phyloP scores from a whole-genome alignment of 2,113 vertebrate genomes.

The Acrocephalus arundinaceus region DNA sequence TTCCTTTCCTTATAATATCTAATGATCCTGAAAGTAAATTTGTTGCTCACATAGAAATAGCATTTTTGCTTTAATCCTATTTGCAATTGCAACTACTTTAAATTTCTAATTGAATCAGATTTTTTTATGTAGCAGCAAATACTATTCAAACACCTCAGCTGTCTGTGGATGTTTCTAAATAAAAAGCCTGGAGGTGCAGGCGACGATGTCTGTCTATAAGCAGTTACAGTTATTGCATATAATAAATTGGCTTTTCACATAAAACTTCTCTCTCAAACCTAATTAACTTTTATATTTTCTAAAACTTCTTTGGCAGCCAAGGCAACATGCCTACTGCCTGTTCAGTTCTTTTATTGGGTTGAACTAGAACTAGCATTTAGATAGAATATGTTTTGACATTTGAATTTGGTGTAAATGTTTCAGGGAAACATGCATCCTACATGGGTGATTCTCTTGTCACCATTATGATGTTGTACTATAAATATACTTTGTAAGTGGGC shows the following conservation, averaged over 20 bases:
- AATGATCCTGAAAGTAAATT: neutral
- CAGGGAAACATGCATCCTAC: constrained; percentile 31
- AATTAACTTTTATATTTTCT: constrained; percentile 30
- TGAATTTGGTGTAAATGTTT: constrained; percentile 67
- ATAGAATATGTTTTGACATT: constrained; percentile 67
- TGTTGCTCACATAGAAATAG: neutral
- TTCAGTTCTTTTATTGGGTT: constrained; percentile 51
- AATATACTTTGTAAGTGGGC: constrained; percentile 41
- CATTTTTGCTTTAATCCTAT: neutral
- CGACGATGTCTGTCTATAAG: constrained; percentile 1
- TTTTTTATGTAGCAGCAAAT: constrained; percentile 1
- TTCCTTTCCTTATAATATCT: neutral
- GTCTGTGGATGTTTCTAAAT: constrained; percentile 29
- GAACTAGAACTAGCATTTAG: constrained; percentile 44
- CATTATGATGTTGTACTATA: neutral
- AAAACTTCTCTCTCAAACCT: constrained; percentile 45
- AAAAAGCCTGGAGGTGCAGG: constrained; percentile 4
- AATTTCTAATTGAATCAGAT: constrained; percentile 2
- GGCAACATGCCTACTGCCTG: constrained; percentile 47
- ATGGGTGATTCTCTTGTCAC: constrained; percentile 18
- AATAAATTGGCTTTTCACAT: constrained; percentile 38
- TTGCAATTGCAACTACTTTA: neutral
- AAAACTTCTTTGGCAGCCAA: constrained; percentile 23
- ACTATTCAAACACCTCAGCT: neutral
- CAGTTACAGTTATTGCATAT: constrained; percentile 50